Conservation (phyloP, 2,113 vertebrate genomes). For the Cololabis saira region DNA sequence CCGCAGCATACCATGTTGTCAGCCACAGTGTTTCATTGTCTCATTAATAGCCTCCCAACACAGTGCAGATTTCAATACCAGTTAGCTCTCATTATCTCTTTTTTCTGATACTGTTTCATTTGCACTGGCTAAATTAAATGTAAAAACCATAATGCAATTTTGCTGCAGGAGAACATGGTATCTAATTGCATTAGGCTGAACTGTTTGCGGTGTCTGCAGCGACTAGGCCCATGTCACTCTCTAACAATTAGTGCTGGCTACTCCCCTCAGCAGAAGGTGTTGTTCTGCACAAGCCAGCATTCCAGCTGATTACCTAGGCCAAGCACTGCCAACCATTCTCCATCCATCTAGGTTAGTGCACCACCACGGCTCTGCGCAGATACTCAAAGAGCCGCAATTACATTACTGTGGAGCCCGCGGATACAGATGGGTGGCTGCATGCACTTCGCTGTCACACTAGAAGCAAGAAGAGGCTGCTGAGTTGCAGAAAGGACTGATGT, state of each 20-base stretch:
- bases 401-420: slow-evolving; percentile 59
- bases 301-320: slow-evolving; percentile 74
- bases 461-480: slow-evolving; percentile 20
- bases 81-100: slow-evolving; percentile 76
- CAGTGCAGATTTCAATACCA: slow-evolving; percentile 68
- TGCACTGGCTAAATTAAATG: slow-evolving; percentile 76
- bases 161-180: slow-evolving; percentile 68
- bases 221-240: slow-evolving; percentile 62
- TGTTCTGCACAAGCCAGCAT: slow-evolving; percentile 70
- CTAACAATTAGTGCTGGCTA: slow-evolving; percentile 66
- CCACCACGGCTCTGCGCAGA: slow-evolving; percentile 34
- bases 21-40: slow-evolving; percentile 60
- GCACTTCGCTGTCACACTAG: slow-evolving; percentile 38
- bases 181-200: slow-evolving; percentile 77
- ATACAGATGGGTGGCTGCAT: slow-evolving; percentile 39
- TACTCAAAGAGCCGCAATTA: slow-evolving; percentile 60
- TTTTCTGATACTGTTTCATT: slow-evolving; percentile 79
- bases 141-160: slow-evolving; percentile 75
- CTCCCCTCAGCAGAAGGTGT: slow-evolving; percentile 77
- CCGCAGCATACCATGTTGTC: slow-evolving; percentile 61
- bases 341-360: slow-evolving; percentile 67
- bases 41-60: slow-evolving; percentile 75
- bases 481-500: slow-evolving; percentile 34
- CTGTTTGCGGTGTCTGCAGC: slow-evolving; percentile 57
- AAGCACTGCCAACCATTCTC: slow-evolving; percentile 51